phyloP scores from a whole-genome alignment of 2,797 vertebrate genomes.

The Neoniphon sammara region DNA sequence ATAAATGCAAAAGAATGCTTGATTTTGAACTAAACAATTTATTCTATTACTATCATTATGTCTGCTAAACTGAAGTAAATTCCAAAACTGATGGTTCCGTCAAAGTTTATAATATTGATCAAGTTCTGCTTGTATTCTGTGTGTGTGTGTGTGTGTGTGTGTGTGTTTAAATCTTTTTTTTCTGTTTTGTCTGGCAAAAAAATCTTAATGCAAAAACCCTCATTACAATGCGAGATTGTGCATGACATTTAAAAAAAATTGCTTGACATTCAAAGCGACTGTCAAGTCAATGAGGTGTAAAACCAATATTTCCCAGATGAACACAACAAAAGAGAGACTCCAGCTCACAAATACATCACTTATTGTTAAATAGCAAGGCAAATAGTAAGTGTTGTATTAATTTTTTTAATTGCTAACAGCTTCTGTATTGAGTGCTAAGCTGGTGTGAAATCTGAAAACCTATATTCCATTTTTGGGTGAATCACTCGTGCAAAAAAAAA shows the following conservation, averaged over 20 bases:
- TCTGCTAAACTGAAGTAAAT: no score
- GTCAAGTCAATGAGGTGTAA: constrained; percentile 8
- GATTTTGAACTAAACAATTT: background rate
- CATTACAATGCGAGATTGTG: constrained; percentile 4
- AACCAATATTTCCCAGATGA: background rate
- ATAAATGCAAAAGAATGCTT: no score
- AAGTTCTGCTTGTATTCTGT: no score
- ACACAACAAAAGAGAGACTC: background rate
- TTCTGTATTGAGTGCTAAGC: background rate
- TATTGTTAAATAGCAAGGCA: background rate
- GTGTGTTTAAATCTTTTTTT: background rate
- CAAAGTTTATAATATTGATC: background rate
- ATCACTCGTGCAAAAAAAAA: background rate
- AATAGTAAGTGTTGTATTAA: background rate
- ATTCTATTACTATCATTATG: background rate
- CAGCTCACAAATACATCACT: background rate
- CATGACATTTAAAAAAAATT: background rate
- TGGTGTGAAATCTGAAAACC: background rate
- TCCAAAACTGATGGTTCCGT: background rate
- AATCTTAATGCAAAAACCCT: background rate
- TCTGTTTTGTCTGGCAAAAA: background rate
- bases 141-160: no score
- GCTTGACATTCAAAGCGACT: constrained; percentile 1
- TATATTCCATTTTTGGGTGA: background rate
- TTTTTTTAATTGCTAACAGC: background rate